These are phyloP conservation scores for Cataglyphis cursor DNA, from an alignment of 2,888 invertebrate genomes.

Conservation along the genomic window DNA sequence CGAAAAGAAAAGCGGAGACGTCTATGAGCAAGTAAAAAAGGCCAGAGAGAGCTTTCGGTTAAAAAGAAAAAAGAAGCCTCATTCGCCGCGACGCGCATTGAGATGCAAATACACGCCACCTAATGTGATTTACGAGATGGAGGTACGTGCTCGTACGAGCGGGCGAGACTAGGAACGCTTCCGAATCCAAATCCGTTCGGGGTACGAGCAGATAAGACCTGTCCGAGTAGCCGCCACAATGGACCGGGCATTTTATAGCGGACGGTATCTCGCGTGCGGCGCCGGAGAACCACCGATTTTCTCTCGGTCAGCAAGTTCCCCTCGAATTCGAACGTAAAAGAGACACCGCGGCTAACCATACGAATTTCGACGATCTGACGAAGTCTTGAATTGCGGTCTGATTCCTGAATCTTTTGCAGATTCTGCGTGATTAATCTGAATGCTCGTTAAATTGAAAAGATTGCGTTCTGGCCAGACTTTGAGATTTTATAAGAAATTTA, in stretches of 20 bases:
- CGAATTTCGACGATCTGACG: neutral
- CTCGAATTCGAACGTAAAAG: constrained; percentile 22
- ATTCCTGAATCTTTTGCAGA: constrained; percentile 9
- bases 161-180: constrained; percentile 57
- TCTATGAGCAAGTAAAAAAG: constrained; percentile 7
- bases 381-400: constrained; percentile 7
- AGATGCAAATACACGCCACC: constrained; percentile 78
- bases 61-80: constrained; percentile 50
- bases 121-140: constrained; percentile 80
- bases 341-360: constrained; percentile 12
- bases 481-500: too few relatives aligned
- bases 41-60: neutral
- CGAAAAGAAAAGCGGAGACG: constrained; percentile 9
- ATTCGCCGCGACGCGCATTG: constrained; percentile 73
- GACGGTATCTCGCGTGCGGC: constrained; percentile 57
- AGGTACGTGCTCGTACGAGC: constrained; percentile 71
- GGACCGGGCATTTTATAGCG: constrained; percentile 60
- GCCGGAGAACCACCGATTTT: constrained; percentile 55
- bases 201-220: constrained; percentile 73
- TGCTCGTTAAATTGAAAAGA: neutral
- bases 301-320: constrained; percentile 57
- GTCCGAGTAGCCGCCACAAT: constrained; percentile 64
- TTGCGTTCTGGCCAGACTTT: neutral
- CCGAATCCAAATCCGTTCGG: constrained; percentile 63
- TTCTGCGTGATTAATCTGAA: neutral